Evolutionary conservation across 2,888 invertebrate genomes (phyloP).

Genomic region (Amblyjoppa proteus): DNA sequence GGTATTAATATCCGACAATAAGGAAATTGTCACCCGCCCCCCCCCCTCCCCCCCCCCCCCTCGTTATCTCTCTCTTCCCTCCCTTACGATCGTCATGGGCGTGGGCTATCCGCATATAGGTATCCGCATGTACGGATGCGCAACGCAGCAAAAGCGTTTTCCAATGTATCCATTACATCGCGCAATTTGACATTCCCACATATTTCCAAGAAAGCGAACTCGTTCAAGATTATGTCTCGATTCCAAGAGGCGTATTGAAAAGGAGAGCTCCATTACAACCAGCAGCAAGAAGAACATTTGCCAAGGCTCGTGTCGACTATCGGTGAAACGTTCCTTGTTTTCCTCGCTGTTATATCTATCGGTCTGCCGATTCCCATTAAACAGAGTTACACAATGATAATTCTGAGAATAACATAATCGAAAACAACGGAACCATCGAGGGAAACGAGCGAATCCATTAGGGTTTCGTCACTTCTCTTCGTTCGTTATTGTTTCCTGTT

Average conservation of each 20-base stretch:
- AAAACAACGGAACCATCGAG: neutral
- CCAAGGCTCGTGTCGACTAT: neutral
- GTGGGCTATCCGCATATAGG: neutral
- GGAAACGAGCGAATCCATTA: neutral
- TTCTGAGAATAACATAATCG: neutral
- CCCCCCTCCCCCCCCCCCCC: conserved; percentile 50
- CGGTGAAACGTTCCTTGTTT: neutral
- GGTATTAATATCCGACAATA: conserved; percentile 71
- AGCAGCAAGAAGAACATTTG: neutral
- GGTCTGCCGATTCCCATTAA: neutral
- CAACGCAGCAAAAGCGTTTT: neutral
- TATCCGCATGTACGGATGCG: neutral
- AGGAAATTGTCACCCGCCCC: conserved; percentile 68
- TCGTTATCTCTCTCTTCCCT: conserved; percentile 8
- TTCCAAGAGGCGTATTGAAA: neutral
- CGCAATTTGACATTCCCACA: neutral
- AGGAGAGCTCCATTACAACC: neutral
- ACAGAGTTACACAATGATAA: neutral
- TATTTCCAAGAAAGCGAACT: neutral
- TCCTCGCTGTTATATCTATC: neutral
- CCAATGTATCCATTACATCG: neutral
- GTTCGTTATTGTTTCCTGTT: conserved; percentile 15
- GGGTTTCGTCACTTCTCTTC: neutral
- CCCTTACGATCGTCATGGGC: neutral
- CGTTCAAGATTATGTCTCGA: neutral